Evolutionary conservation across 2,797 vertebrate genomes (phyloP).

Genomic region (Loriculus beryllinus): DNA sequence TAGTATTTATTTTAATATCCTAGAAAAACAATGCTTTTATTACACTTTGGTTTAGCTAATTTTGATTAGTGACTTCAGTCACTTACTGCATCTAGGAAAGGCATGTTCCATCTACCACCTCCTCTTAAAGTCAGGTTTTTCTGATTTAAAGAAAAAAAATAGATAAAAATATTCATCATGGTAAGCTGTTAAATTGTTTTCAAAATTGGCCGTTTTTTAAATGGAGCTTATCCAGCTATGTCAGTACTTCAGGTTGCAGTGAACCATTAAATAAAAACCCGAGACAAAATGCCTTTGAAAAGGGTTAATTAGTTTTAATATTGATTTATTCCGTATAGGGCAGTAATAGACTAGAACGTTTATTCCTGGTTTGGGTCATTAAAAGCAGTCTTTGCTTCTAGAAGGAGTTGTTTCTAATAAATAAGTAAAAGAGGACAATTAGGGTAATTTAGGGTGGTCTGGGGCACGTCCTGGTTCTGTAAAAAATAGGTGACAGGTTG

Average conservation of each 20-base stretch:
- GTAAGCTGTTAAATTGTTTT: conserved; percentile 84
- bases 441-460: conserved; percentile 2
- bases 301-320: conserved; percentile 99
- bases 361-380: conserved; percentile 77
- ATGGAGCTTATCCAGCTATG: conserved; percentile 92
- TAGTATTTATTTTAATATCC: neutral
- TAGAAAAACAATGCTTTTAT: neutral
- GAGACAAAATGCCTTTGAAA: conserved; percentile 92
- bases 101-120: neutral
- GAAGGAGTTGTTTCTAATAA: conserved; percentile 76
- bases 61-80: neutral
- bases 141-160: conserved; percentile 33
- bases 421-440: conserved; percentile 55
- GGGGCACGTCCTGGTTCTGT: neutral
- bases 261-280: conserved; percentile 94
- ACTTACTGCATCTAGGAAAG: neutral
- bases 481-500: neutral
- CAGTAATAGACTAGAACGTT: conserved; percentile 79
- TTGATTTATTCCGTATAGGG: conserved; percentile 93
- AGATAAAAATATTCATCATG: conserved; percentile 60
- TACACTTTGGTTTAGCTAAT: neutral
- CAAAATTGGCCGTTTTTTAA: conserved; percentile 89
- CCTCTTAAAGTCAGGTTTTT: conserved; percentile 19
- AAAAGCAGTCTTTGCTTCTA: conserved; percentile 68
- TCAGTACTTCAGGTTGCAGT: conserved; percentile 88